phyloP scores from a whole-genome alignment of 2,113 vertebrate genomes.

The Agelaius tricolor region DNA sequence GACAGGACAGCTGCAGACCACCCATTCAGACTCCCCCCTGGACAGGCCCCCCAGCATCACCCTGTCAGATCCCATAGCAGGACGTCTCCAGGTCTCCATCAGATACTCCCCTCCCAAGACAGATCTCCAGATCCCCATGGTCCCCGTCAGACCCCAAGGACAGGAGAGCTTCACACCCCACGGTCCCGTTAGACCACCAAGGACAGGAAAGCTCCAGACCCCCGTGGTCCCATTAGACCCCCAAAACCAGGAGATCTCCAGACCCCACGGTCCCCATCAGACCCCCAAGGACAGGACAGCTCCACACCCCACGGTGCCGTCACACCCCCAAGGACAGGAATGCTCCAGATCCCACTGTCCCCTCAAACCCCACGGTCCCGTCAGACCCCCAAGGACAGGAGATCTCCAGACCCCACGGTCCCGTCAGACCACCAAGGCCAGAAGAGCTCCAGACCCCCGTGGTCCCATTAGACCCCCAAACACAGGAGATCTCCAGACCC shows the following conservation, averaged over 20 bases:
- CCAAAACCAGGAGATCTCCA: not conserved
- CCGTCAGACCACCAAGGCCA: not conserved
- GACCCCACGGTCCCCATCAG: accelerated
- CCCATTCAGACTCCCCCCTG: too few species aligned
- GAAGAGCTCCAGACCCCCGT: accelerated
- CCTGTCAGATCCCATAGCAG: too few species aligned
- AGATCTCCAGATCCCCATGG: accelerated
- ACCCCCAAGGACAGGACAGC: not conserved
- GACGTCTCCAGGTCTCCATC: accelerated
- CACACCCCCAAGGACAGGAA: not conserved
- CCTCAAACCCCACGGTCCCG: too few species aligned
- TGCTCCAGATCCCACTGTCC: not conserved
- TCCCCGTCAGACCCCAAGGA: not conserved
- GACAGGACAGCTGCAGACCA: too few species aligned
- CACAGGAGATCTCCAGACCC: not conserved
- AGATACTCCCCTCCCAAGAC: not conserved
- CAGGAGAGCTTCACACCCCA: too few species aligned
- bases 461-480: accelerated
- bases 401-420: accelerated
- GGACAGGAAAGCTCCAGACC: not conserved
- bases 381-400: not conserved
- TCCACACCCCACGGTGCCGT: accelerated
- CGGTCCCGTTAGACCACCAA: not conserved
- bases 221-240: accelerated
- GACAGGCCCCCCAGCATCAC: accelerated